Conservation (phyloP, 2,113 vertebrate genomes). For the Uria aalge region DNA sequence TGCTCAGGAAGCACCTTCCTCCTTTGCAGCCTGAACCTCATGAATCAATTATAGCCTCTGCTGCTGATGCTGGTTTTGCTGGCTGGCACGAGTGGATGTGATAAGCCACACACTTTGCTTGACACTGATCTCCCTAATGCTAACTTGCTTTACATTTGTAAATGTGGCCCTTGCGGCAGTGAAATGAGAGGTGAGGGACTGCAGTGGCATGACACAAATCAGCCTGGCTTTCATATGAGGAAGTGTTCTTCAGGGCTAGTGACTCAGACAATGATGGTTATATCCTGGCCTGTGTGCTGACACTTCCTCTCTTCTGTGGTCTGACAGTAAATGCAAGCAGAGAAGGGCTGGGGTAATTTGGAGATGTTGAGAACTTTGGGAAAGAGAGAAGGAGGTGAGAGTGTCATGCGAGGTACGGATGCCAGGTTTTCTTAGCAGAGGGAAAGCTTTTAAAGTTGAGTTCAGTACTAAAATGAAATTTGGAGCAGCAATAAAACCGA, state of each 20-base stretch:
- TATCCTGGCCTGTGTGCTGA: background rate
- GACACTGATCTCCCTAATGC: background rate
- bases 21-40: background rate
- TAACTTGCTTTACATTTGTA: background rate
- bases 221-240: background rate
- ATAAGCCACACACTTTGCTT: background rate
- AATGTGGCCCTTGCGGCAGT: background rate
- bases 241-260: background rate
- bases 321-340: background rate
- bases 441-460: background rate
- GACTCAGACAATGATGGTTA: background rate
- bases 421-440: background rate
- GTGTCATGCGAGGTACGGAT: background rate
- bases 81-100: background rate
- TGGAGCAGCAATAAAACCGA: background rate
- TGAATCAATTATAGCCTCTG: background rate
- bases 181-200: background rate
- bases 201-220: accelerated
- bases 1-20: background rate
- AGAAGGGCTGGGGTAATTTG: background rate
- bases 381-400: background rate
- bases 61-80: background rate
- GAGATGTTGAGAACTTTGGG: background rate
- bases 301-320: background rate
- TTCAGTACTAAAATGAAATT: background rate